Evolutionary conservation across 2,113 vertebrate genomes (phyloP), one percentile per base, ranked within the genome.

Genomic region (Anhinga rufa): DNA sequence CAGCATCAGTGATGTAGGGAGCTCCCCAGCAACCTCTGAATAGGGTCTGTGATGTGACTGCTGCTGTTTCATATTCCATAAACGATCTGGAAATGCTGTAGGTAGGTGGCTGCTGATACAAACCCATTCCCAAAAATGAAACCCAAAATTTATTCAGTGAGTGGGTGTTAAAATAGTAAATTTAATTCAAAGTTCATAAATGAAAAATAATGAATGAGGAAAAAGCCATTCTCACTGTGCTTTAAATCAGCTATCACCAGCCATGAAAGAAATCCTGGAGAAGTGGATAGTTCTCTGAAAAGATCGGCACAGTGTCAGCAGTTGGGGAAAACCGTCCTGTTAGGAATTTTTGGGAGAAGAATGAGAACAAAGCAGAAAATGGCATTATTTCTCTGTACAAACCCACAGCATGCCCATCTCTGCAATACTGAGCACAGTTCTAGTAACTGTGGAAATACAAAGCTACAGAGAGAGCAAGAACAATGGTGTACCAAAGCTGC

Each of bases 311-410:
- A 36, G 24, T 29, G 48, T 82, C 78, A 79, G 75, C 66, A 93
- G n/a, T 14, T 68, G 49, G 24, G 28, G n/a, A 51, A 94, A 90
- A 77, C 0, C 2, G 3, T 34, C 54, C 49, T 20, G 4, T 83
- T n/a, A 74, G 22, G 62, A 80, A 62, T 62, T 69, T 65, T 77
- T 31, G 83, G 48, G 18, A 82, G 38, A 82, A 82, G 40, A 85
- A 69, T 21, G 36, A 82, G 75, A 77, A 75, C 17, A 93, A 82
- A 90, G 75, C 40, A 90, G n/a, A 71, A 92, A 84, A 83, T 29
- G 11, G 10, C 38, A 62, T 62, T 58, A 55, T 55, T 74, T 26
- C 31, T 71, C 51, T 70, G 18, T 71, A 71, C 46, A 91, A 93
- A 91, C 48, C 65, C 42, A 75, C 6, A 46, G 18, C 4, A 54